Conservation (phyloP, 2,113 vertebrate genomes). For the Tachycineta bicolor region DNA sequence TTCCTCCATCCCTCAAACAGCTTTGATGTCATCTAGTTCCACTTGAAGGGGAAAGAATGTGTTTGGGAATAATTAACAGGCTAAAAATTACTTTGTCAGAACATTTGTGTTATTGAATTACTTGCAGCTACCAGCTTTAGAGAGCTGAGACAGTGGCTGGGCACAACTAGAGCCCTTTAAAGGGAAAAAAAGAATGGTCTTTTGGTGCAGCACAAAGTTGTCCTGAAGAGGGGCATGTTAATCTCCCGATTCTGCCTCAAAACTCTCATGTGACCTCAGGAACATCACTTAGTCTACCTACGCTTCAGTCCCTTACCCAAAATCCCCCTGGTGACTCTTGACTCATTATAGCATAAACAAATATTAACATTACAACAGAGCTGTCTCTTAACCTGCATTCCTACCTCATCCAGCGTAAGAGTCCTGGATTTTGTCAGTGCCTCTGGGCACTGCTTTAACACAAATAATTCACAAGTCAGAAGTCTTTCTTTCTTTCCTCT, state of each 20-base stretch:
- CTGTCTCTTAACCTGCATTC: constrained; percentile 50
- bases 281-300: not conserved
- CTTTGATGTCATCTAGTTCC: constrained; percentile 64
- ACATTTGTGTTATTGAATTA: constrained; percentile 60
- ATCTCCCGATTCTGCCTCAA: not conserved
- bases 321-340: not conserved
- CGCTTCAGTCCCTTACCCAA: not conserved
- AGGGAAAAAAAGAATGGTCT: not conserved
- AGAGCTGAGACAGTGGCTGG: constrained; percentile 9
- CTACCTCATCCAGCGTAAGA: not conserved
- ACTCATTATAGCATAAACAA: constrained; percentile 15
- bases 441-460: constrained; percentile 14
- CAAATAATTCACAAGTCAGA: constrained; percentile 26
- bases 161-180: constrained; percentile 30
- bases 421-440: constrained; percentile 39
- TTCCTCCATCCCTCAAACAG: constrained; percentile 49
- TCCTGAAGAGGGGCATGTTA: not conserved
- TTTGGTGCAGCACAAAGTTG: not conserved
- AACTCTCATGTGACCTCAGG: not conserved
- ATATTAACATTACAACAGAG: constrained; percentile 32
- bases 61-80: constrained; percentile 68
- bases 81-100: constrained; percentile 68
- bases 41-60: constrained; percentile 63
- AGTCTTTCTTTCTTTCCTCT: not conserved
- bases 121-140: constrained; percentile 56